Percentiles rank a stretch among this genome's conserved stretches.
Evolutionary conservation across 2,797 vertebrate genomes (phyloP).

Genomic region (Enoplosus armatus): DNA sequence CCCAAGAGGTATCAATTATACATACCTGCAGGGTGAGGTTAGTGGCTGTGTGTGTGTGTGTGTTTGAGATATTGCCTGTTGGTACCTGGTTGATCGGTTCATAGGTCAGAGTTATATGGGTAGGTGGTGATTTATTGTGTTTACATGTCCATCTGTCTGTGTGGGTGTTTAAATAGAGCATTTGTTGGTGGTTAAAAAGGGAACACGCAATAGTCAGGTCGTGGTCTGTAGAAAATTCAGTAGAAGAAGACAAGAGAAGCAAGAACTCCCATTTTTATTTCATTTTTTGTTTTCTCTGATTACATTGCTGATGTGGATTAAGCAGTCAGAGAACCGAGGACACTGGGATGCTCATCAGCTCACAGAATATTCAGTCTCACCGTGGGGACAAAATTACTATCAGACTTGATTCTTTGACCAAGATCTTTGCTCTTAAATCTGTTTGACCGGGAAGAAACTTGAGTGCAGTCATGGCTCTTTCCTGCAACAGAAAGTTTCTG

Average conservation of each 20-base stretch:
- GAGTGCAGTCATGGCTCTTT: neutral
- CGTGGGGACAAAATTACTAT: neutral
- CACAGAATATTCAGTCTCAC: conserved; percentile 12
- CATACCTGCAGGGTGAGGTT: conserved; percentile 27
- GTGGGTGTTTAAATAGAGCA: neutral
- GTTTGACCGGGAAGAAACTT: neutral
- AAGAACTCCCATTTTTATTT: neutral
- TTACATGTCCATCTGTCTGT: neutral
- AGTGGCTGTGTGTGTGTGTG: neutral
- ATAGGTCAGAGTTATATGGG: conserved; percentile 27
- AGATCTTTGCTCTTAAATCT: conserved; percentile 3
- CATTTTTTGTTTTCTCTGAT: neutral
- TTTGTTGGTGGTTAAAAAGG: conserved; percentile 20
- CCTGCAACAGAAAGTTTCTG: neutral
- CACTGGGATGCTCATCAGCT: neutral
- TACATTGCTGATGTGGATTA: neutral
- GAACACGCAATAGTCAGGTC: neutral
- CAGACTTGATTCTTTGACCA: neutral
- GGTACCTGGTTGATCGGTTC: conserved; percentile 11
- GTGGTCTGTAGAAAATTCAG: neutral
- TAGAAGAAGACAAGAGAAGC: neutral
- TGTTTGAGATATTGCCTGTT: no score
- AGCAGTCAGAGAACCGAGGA: neutral
- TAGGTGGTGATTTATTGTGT: conserved; percentile 20
- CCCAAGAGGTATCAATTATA: conserved; percentile 2